Evolutionary conservation across 2,113 vertebrate genomes (phyloP).

Genomic region (Cottus gobio): DNA sequence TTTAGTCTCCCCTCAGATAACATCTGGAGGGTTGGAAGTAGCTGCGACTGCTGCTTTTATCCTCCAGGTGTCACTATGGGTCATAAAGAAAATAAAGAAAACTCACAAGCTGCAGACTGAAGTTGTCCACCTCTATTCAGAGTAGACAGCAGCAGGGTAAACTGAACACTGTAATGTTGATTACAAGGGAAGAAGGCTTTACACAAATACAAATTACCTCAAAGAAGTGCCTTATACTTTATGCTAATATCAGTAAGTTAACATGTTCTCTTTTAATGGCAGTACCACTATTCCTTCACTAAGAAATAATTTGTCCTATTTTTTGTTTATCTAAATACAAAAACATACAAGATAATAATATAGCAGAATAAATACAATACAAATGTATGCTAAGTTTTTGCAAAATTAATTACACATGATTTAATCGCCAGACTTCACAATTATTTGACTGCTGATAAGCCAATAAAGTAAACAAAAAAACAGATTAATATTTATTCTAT

Average conservation of each 20-base stretch:
- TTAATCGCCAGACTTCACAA: neutral
- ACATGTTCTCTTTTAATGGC: too few species aligned
- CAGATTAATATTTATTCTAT: neutral
- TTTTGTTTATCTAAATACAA: too few species aligned
- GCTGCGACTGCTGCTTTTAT: slow-evolving; percentile 5
- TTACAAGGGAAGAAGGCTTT: too few species aligned
- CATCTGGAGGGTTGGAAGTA: neutral
- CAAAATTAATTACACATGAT: neutral
- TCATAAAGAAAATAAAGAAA: neutral
- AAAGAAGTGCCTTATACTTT: too few species aligned
- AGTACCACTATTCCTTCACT: too few species aligned
- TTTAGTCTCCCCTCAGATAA: neutral
- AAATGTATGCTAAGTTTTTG: neutral
- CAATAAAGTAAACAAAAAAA: neutral
- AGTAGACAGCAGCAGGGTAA: neutral
- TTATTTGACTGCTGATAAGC: neutral
- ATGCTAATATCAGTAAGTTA: too few species aligned
- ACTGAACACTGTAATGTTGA: neutral
- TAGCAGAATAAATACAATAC: too few species aligned
- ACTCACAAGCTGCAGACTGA: neutral
- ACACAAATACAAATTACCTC: too few species aligned
- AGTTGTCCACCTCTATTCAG: too few species aligned
- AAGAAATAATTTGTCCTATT: too few species aligned
- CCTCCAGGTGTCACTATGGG: slow-evolving; percentile 43
- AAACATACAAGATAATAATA: neutral